Evolutionary conservation across 2,888 invertebrate species (phyloP), one percentile per base, ranked within the genome.

Genomic region (Spicauda simplicius): DNA sequence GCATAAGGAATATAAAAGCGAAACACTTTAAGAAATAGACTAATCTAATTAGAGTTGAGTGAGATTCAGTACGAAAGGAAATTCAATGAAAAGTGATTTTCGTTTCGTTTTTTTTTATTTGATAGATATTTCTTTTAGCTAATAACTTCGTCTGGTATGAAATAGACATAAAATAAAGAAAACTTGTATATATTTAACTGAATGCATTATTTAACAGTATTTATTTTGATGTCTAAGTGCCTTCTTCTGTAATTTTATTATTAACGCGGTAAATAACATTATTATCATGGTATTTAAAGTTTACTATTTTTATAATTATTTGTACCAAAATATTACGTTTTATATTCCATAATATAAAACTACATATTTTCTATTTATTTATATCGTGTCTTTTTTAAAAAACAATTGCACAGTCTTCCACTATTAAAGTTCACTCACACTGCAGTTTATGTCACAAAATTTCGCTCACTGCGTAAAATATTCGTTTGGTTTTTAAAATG

Each of bases 401-500:
- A 11, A 11, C 37, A 11, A 12, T 37, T 37, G 37, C 59, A 45
- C 20, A 2, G 19, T 4, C 41, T 7, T 3, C 12, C 10, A n/a
- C 52, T 53, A 41, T 54, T 18, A 53, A 50, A 60, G 20, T 33
- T 33, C 50, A 33, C 16, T n/a, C 66, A 66, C 66, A 66, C 37
- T 55, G 16, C 33, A 65, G 60, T n/a, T 16, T 53, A 18, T 33
- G 14, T 19, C 19, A 20, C 16, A 50, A 20, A 25, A 20, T 25
- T 11, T 48, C 48, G 52, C 11, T 37, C 48, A 63, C 57, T 1
- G 30, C 12, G 41, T 62, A 16, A 14, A 59, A 48, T 66, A n/a
- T 14, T 0, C 6, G 41, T 57, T 61, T 63, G 56, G 52, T 76
- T 57, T 66, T 60, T 55, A 19, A 48, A 64, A 55, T 60, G 55